phyloP scores from a whole-genome alignment of 53 echinoderm and acorn worm species.

The Paracentrotus lividus region DNA sequence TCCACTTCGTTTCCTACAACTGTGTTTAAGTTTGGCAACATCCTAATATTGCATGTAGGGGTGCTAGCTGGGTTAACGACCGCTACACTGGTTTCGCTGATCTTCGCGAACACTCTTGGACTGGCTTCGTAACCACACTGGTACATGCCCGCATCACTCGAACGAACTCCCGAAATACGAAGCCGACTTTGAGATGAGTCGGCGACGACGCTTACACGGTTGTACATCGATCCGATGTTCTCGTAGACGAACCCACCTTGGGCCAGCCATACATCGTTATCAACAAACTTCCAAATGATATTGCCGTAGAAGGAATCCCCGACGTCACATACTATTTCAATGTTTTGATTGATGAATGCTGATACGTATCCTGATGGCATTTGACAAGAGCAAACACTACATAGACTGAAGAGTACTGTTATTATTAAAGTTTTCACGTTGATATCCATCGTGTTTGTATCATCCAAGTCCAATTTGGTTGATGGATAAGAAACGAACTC shows the following conservation, averaged over 20 bases:
- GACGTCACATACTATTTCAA: conserved; percentile 41
- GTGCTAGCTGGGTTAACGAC: conserved; percentile 25
- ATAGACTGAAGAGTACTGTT: background rate
- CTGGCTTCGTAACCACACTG: conserved; percentile 40
- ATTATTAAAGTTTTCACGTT: background rate
- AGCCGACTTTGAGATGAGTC: background rate
- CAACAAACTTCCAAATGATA: conserved; percentile 60
- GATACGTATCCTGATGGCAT: background rate
- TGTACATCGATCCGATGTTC: conserved; percentile 62
- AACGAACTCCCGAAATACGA: background rate
- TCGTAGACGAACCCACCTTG: background rate
- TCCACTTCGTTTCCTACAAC: conserved; percentile 38
- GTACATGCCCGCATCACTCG: conserved; percentile 34
- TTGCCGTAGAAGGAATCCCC: background rate
- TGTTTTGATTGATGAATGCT: background rate
- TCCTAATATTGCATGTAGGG: background rate
- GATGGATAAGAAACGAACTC: background rate
- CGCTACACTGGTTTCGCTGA: background rate
- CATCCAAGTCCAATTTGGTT: background rate
- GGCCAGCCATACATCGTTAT: conserved; percentile 49
- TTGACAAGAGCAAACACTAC: background rate
- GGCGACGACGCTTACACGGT: background rate
- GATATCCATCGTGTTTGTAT: background rate
- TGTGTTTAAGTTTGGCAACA: conserved; percentile 4
- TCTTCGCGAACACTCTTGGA: background rate